Evolutionary conservation across 2,888 invertebrate species (phyloP).

Genomic region (Phengaris arion): DNA sequence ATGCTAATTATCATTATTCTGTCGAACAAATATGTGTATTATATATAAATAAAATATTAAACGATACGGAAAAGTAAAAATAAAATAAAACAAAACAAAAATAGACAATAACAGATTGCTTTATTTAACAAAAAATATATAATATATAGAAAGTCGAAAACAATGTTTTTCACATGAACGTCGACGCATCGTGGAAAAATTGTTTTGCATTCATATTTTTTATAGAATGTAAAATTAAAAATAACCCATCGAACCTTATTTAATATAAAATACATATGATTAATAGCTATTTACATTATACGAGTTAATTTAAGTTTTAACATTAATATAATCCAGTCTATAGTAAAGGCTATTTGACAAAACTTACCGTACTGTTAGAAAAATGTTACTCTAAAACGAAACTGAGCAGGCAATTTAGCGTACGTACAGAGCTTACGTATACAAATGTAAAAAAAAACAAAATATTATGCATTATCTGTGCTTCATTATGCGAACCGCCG

Average conservation of each 20-base stretch:
- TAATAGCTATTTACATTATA: conserved; percentile 79
- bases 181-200: conserved; percentile 64
- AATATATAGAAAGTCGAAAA: conserved; percentile 75
- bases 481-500: conserved; percentile 64
- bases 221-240: conserved; percentile 77
- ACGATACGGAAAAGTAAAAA: conserved; percentile 52
- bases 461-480: conserved; percentile 62
- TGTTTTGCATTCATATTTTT: conserved; percentile 60
- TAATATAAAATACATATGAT: conserved; percentile 79
- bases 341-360: conserved; percentile 78
- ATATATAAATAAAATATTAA: conserved; percentile 41
- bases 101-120: conserved; percentile 79
- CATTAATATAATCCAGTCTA: conserved; percentile 78
- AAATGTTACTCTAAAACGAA: conserved; percentile 55
- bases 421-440: conserved; percentile 41
- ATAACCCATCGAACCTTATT: conserved; percentile 78
- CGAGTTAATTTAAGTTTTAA: conserved; percentile 75
- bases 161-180: conserved; percentile 69
- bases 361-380: conserved; percentile 76
- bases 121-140: conserved; percentile 80
- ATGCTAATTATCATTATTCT: conserved; percentile 48
- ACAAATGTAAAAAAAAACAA: conserved; percentile 41
- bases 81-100: conserved; percentile 60
- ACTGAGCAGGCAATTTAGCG: conserved; percentile 72
- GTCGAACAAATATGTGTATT: conserved; percentile 43